Conservation (phyloP, 2,888 invertebrate species). For the Macrophya annulata region DNA sequence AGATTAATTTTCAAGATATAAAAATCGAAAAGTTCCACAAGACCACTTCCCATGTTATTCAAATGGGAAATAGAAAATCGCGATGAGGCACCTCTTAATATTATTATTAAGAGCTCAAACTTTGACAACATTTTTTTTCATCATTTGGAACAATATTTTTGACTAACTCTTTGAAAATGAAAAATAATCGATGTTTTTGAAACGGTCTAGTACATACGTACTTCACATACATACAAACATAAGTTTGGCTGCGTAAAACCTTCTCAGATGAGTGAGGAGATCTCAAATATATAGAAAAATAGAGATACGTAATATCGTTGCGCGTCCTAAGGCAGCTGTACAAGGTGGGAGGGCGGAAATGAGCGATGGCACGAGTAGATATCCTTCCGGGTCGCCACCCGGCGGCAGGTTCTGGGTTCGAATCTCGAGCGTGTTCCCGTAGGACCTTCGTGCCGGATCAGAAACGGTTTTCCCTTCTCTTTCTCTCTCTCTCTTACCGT, state of each 20-base stretch:
- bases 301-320: constrained; percentile 35
- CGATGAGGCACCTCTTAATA: too few species aligned
- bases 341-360: constrained; percentile 61
- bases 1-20: too few species aligned
- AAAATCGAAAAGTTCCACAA: too few species aligned
- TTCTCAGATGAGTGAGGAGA: not conserved
- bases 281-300: not conserved
- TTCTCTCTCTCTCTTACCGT: not conserved
- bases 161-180: too few species aligned
- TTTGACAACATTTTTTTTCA: too few species aligned
- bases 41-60: too few species aligned
- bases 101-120: too few species aligned
- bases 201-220: too few species aligned
- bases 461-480: constrained; percentile 31
- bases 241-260: not conserved
- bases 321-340: constrained; percentile 34
- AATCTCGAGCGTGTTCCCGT: constrained; percentile 50
- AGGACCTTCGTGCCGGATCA: constrained; percentile 48
- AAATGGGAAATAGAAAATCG: too few species aligned
- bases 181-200: too few species aligned
- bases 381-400: constrained; percentile 61
- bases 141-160: too few species aligned
- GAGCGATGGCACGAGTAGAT: constrained; percentile 65
- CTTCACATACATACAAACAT: not conserved
- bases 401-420: constrained; percentile 53